phyloP scores from a whole-genome alignment of 2,797 vertebrate genomes.

The Epinephelus malabaricus region DNA sequence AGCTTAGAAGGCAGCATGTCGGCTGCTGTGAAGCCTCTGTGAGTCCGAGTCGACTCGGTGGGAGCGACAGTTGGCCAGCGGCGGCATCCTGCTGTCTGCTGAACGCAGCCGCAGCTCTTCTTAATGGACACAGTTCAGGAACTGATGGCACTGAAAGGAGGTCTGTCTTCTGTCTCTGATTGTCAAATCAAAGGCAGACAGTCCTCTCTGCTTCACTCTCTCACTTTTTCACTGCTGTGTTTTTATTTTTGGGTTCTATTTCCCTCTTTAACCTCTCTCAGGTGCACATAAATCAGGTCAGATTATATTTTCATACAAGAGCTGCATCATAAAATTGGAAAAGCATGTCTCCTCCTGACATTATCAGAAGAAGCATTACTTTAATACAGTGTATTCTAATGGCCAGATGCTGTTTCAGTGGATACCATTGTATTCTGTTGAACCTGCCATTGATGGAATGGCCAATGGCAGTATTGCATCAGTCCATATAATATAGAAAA shows the following conservation, averaged over 20 bases:
- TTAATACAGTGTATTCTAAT: too few species aligned
- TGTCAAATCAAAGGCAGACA: neutral
- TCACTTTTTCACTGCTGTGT: neutral
- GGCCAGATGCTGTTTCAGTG: too few species aligned
- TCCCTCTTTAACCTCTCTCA: neutral
- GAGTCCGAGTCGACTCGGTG: neutral
- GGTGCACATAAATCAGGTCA: too few species aligned
- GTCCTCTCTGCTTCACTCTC: neutral
- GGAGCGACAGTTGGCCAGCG: neutral
- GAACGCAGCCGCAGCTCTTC: neutral
- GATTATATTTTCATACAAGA: too few species aligned
- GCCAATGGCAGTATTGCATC: too few species aligned
- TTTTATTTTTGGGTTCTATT: neutral
- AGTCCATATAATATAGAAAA: too few species aligned
- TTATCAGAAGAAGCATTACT: too few species aligned
- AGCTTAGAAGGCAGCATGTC: neutral
- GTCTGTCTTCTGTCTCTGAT: conserved; percentile 13
- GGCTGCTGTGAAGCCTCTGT: neutral
- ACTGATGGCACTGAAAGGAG: neutral
- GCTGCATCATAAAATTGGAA: too few species aligned
- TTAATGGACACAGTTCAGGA: conserved; percentile 8
- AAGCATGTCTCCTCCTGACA: too few species aligned
- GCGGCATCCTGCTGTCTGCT: conserved; percentile 1
- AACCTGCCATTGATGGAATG: too few species aligned
- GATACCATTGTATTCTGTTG: too few species aligned